A percentile compares a stretch with the other conserved stretches of the same genome.
phyloP scores from a whole-genome alignment of 2,888 invertebrate genomes.

The Oegoconia quadripuncta region DNA sequence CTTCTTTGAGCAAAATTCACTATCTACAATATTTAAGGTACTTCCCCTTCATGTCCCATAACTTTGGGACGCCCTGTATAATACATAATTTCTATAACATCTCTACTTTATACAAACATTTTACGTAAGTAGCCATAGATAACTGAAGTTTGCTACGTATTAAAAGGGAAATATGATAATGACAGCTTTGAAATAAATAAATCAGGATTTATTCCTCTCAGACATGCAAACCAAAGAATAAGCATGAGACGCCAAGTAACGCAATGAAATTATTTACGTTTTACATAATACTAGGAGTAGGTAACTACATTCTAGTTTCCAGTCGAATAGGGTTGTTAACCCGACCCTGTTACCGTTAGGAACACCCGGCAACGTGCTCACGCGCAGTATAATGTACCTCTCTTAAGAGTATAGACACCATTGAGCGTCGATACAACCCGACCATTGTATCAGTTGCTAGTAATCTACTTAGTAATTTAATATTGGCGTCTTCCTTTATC shows the following conservation, averaged over 20 bases:
- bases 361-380: conserved; percentile 22
- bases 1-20: too few relatives aligned
- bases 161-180: too few relatives aligned
- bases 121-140: too few relatives aligned
- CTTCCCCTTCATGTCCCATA: too few relatives aligned
- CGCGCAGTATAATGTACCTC: conserved; percentile 17
- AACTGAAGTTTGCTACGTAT: too few relatives aligned
- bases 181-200: too few relatives aligned
- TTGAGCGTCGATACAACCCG: conserved; percentile 18
- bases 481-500: conserved; percentile 2
- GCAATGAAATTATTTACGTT: neutral
- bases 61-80: too few relatives aligned
- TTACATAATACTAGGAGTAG: neutral
- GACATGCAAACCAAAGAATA: neutral
- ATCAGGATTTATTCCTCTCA: too few relatives aligned
- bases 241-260: neutral
- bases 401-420: conserved; percentile 13
- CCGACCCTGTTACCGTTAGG: conserved; percentile 32
- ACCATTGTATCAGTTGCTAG: conserved; percentile 11
- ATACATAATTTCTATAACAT: too few relatives aligned
- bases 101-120: too few relatives aligned
- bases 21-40: too few relatives aligned
- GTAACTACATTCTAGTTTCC: conserved; percentile 2
- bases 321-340: conserved; percentile 37
- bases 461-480: conserved; percentile 6